Conservation (phyloP, 1,140 invertebrate genomes). For the Calosoma granatense region DNA sequence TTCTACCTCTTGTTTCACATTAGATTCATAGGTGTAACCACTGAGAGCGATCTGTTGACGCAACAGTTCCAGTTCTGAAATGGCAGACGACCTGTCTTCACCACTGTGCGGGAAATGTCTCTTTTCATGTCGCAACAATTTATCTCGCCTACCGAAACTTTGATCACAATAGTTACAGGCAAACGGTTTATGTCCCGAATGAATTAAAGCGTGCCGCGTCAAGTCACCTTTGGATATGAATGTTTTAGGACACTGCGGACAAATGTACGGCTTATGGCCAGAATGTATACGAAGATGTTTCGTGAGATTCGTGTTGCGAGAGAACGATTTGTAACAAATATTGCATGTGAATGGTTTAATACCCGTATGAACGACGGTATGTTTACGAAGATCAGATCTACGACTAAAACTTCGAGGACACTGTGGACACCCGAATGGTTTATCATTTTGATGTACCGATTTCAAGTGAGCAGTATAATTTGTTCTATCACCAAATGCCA, state of each 20-base stretch:
- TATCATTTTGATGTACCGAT: constrained; percentile 48
- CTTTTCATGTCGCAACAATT: constrained; percentile 47
- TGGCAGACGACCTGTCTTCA: constrained; percentile 18
- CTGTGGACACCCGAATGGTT: constrained; percentile 52
- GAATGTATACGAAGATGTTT: constrained; percentile 71
- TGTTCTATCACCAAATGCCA: constrained; percentile 42
- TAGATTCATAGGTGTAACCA: constrained; percentile 19
- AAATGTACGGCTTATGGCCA: constrained; percentile 58
- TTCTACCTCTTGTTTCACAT: neutral
- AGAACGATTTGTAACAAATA: constrained; percentile 57
- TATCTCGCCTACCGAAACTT: constrained; percentile 52
- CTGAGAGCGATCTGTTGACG: constrained; percentile 23
- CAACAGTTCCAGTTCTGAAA: constrained; percentile 24
- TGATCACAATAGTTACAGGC: constrained; percentile 54
- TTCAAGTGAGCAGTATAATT: constrained; percentile 49
- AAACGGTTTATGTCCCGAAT: constrained; percentile 60
- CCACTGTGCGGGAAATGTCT: constrained; percentile 35
- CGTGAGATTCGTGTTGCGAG: constrained; percentile 70
- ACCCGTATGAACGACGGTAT: constrained; percentile 63
- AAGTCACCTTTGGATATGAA: constrained; percentile 60
- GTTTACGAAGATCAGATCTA: constrained; percentile 52
- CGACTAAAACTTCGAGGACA: constrained; percentile 53
- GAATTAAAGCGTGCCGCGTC: constrained; percentile 55
- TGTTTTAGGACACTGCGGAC: constrained; percentile 59
- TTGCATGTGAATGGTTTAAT: constrained; percentile 54